Evolutionary conservation across 2,888 invertebrate species (phyloP).

Genomic region (Metacarcinus magister): DNA sequence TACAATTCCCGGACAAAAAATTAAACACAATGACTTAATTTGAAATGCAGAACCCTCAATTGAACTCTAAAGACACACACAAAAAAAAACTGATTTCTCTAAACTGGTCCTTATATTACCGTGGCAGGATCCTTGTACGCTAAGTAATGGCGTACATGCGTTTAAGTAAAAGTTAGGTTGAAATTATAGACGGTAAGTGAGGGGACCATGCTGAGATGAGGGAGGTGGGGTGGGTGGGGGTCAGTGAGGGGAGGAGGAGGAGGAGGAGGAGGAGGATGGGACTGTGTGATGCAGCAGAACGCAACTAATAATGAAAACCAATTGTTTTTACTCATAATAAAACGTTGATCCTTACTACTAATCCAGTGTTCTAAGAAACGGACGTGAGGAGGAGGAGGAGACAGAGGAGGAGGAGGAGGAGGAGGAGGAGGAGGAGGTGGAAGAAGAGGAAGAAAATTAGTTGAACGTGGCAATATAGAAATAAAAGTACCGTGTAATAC

Average conservation of each 20-base stretch:
- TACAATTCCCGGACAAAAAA: not conserved
- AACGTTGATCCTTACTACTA: not conserved
- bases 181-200: not conserved
- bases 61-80: no score
- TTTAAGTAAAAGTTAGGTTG: not conserved
- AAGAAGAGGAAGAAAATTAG: no score
- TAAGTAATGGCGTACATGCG: not conserved
- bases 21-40: not conserved
- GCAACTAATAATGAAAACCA: not conserved
- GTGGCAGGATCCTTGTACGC: not conserved
- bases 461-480: no score
- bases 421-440: not conserved
- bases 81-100: not conserved
- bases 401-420: slow-evolving; percentile 11
- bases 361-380: not conserved
- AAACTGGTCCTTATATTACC: not conserved
- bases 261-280: not conserved
- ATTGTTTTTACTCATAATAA: not conserved
- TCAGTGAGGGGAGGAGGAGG: not conserved
- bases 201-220: not conserved
- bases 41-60: not conserved
- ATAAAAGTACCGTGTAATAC: not conserved
- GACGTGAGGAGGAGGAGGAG: not conserved
- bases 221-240: not conserved
- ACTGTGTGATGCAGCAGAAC: not conserved